Evolutionary conservation across 30 jellyfish, hydroid and myxozoan species (phyloP), one percentile per base, ranked within the genome.

Genomic region (Aurelia aurita complex sp. Pacific): DNA sequence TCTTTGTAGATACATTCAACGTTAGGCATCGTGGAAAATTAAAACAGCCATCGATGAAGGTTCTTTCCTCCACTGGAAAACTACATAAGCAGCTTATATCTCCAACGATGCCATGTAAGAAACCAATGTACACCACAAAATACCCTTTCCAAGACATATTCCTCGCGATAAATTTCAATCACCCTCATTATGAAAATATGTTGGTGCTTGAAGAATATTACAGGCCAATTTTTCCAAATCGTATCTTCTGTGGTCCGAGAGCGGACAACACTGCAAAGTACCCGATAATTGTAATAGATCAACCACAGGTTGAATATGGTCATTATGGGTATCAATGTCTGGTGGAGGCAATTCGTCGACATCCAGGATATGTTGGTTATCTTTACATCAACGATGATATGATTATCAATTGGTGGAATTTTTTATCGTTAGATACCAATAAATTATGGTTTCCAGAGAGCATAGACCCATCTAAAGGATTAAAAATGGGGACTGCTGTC

Each of bases 91-190:
- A 63, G 35, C 14, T 63, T 1, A 63, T 63, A 14, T 63, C 35
- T 63, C 72, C 72, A n/a, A n/a, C 72, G 15, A 63, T 10, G 40
- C 33, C 66, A 12, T 52, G 74, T 54, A 76, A 61, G 40, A 53
- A 23, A 19, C 59, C 63, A 57, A 23, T 53, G 23, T 32, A 76
- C 12, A 60, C 69, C 17, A 35, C 42, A 35, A 1, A 72, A 7
- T 17, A 4, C 12, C 88, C 77, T 14, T 79, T 88, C 7, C 33
- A 69, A 42, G 64, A 60, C 29, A 55, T 88, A 3, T 53, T 89
- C n/a, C 87, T 89, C 2, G 93, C 94, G 2, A 82, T 89, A 74
- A 89, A 89, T 51, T 89, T 89, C 72, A 89, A 89, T 62, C 87
- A 79, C 51, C 97, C 97, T 12, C 59, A 34, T 53, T 89, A 89